phyloP scores from a whole-genome alignment of 2,113 vertebrate genomes.

The Megalops atlanticus region DNA sequence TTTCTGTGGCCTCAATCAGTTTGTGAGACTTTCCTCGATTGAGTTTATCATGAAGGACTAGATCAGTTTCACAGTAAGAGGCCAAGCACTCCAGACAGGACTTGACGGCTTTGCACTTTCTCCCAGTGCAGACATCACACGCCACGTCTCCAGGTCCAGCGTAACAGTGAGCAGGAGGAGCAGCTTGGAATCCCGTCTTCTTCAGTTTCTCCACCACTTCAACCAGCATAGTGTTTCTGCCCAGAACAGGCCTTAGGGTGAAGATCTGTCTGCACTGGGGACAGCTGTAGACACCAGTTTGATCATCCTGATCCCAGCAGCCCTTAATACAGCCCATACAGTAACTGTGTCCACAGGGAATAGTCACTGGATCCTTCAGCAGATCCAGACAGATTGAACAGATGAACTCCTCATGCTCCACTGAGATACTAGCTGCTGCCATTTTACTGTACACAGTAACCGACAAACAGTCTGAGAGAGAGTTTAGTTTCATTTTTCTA shows the following conservation, averaged over 20 bases:
- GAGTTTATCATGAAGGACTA: no score
- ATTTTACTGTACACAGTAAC: no score
- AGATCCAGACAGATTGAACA: constrained; percentile 71
- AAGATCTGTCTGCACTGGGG: constrained; percentile 52
- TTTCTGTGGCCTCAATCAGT: background rate
- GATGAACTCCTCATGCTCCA: no score
- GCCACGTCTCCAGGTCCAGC: constrained; percentile 21
- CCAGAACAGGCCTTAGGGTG: no score
- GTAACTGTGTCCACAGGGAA: constrained; percentile 78
- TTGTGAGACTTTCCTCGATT: no score
- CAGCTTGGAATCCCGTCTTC: constrained; percentile 1
- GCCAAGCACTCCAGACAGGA: constrained; percentile 19
- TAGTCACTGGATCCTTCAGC: constrained; percentile 60
- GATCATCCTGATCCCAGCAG: constrained; percentile 48
- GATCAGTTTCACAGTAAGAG: constrained; percentile 17
- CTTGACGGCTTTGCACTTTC: no score
- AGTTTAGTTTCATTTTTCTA: background rate
- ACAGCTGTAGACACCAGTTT: constrained; percentile 45
- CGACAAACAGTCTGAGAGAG: no score
- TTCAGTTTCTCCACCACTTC: constrained; percentile 31
- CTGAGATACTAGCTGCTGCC: no score
- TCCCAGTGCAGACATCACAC: constrained; percentile 27
- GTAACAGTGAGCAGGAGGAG: constrained; percentile 22
- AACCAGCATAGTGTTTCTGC: no score
- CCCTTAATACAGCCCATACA: constrained; percentile 67